Conservation (phyloP, 2,888 invertebrate genomes). For the Oxytorus armatus region DNA sequence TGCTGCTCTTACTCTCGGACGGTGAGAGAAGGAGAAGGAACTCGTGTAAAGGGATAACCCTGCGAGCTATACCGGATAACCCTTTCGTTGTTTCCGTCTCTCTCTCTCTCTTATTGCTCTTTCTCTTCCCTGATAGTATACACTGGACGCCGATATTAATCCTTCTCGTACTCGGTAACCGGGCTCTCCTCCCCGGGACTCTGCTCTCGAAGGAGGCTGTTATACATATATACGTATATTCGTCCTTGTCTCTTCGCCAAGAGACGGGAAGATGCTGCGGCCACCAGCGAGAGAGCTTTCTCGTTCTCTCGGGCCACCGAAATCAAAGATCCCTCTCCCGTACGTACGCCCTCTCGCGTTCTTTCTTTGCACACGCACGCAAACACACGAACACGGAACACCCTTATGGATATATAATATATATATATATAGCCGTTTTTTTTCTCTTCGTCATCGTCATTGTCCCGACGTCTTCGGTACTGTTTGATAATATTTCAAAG, state of each 20-base stretch:
- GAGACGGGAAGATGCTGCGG: conserved; percentile 42
- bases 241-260: conserved; percentile 7
- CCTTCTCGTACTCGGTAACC: conserved; percentile 70
- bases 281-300: conserved; percentile 41
- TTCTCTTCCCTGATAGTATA: conserved; percentile 35
- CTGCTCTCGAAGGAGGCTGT: conserved; percentile 14
- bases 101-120: conserved; percentile 11
- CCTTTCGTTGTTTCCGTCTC: conserved; percentile 59
- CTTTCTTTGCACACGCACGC: conserved; percentile 21
- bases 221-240: conserved; percentile 2
- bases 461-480: conserved; percentile 60
- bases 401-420: too few species aligned
- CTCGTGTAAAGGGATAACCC: conserved; percentile 76
- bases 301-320: conserved; percentile 44
- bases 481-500: conserved; percentile 60
- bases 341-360: conserved; percentile 25
- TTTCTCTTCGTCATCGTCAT: conserved; percentile 56
- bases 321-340: conserved; percentile 54
- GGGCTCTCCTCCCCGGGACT: conserved; percentile 22
- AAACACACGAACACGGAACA: background rate
- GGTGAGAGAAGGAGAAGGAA: conserved; percentile 66
- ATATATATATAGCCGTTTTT: background rate
- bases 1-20: too few species aligned
- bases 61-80: conserved; percentile 74
- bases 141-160: conserved; percentile 68